These are phyloP conservation scores for Oryzias celebensis DNA, from an alignment of 2,113 vertebrate genomes.

Conservation along the genomic window DNA sequence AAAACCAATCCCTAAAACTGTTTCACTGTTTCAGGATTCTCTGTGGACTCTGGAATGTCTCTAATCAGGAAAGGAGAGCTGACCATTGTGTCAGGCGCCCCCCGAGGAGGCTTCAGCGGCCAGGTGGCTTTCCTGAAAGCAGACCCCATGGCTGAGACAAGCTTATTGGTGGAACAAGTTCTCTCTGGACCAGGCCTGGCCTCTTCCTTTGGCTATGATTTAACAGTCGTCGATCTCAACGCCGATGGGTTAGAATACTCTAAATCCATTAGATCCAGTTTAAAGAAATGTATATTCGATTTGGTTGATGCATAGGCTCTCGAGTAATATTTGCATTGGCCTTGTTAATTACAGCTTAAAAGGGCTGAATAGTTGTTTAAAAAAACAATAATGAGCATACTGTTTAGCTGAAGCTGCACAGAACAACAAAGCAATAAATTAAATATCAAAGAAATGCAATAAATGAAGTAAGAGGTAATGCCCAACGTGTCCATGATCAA, in stretches of 20 bases:
- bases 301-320: too few species aligned
- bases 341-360: background rate
- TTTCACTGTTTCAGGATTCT: slow-evolving; percentile 81
- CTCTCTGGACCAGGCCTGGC: slow-evolving; percentile 88
- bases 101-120: slow-evolving; percentile 88
- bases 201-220: slow-evolving; percentile 92
- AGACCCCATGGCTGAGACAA: slow-evolving; percentile 59
- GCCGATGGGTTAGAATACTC: slow-evolving; percentile 79
- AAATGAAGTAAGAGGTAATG: too few species aligned
- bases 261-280: background rate
- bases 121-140: slow-evolving; percentile 85
- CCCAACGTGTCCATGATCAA: too few species aligned
- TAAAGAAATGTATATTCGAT: background rate
- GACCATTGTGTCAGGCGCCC: slow-evolving; percentile 89
- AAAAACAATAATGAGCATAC: too few species aligned
- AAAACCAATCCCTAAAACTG: too few species aligned
- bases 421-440: too few species aligned
- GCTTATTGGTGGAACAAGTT: slow-evolving; percentile 78
- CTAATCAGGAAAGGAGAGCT: slow-evolving; percentile 81
- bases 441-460: too few species aligned
- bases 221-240: slow-evolving; percentile 90
- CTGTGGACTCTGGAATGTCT: slow-evolving; percentile 86
- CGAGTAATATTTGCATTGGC: background rate
- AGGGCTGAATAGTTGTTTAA: too few species aligned
- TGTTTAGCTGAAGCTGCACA: too few species aligned